Percentiles rank a stretch among this genome's conserved stretches.
Evolutionary conservation across 2,888 invertebrate species (phyloP).

Genomic region (Cantharis lateralis): DNA sequence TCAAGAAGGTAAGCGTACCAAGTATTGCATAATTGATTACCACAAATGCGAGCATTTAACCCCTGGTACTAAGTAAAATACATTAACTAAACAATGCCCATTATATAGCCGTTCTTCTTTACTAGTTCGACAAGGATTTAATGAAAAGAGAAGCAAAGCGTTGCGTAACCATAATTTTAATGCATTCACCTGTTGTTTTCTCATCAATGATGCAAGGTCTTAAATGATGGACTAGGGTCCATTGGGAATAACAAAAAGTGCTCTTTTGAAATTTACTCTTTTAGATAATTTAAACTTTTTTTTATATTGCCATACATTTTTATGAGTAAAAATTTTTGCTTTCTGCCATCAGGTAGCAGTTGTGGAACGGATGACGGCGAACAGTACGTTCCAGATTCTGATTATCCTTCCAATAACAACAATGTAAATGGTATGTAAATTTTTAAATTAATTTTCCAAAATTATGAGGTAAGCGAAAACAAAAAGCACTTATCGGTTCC

Average conservation of each 20-base stretch:
- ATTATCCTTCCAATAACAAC: constrained; percentile 38
- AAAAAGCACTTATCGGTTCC: constrained; percentile 1
- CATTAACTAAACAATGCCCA: constrained; percentile 29
- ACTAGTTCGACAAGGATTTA: not conserved
- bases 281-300: constrained; percentile 8
- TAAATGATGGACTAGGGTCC: constrained; percentile 51
- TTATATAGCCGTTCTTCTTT: constrained; percentile 20
- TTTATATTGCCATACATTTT: not conserved
- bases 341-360: constrained; percentile 56
- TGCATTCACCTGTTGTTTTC: constrained; percentile 48
- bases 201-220: constrained; percentile 48
- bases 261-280: constrained; percentile 25
- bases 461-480: not conserved
- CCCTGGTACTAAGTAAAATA: constrained; percentile 44
- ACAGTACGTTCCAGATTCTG: constrained; percentile 59
- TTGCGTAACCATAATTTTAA: constrained; percentile 19
- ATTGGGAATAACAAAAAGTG: constrained; percentile 28
- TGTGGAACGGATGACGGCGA: constrained; percentile 61
- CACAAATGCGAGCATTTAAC: constrained; percentile 52
- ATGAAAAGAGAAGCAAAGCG: constrained; percentile 15
- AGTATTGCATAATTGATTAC: constrained; percentile 51
- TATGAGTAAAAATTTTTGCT: not conserved
- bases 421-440: constrained; percentile 15
- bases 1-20: constrained; percentile 56
- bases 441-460: not conserved